Conservation (phyloP, 1,140 invertebrate species). For the Bradynema listronoti region DNA sequence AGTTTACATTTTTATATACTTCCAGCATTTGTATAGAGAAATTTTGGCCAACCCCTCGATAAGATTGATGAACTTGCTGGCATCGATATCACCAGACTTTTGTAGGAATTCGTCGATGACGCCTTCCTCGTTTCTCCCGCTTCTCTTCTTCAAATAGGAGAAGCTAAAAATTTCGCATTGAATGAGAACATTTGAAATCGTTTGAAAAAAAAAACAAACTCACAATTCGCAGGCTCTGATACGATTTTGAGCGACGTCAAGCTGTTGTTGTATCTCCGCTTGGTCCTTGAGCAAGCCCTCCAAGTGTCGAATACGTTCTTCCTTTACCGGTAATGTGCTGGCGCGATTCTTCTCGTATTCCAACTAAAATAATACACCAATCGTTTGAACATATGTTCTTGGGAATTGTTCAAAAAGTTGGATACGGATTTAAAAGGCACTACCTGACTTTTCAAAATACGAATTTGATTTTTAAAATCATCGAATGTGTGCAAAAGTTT, state of each 20-base stretch:
- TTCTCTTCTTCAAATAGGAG: background rate
- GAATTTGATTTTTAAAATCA: background rate
- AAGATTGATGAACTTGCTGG: slow-evolving; percentile 17
- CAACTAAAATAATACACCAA: slow-evolving; percentile 9
- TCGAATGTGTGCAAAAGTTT: background rate
- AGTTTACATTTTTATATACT: background rate
- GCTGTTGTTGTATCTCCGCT: background rate
- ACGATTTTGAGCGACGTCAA: slow-evolving; percentile 3
- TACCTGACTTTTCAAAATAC: background rate
- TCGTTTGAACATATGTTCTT: background rate
- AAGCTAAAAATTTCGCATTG: slow-evolving; percentile 10
- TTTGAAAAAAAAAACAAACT: slow-evolving; percentile 8
- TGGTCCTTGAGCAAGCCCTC: slow-evolving; percentile 14
- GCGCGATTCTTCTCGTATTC: slow-evolving; percentile 12
- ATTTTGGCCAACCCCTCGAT: slow-evolving; percentile 1
- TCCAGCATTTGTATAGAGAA: background rate
- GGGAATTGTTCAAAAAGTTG: background rate
- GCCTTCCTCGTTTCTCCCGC: background rate
- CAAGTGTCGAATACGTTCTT: slow-evolving; percentile 7
- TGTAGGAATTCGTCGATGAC: slow-evolving; percentile 12
- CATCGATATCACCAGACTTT: slow-evolving; percentile 11
- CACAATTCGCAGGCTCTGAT: slow-evolving; percentile 21
- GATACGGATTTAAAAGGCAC: background rate
- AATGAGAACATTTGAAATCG: background rate
- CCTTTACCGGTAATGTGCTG: background rate